phyloP scores from a whole-genome alignment of 2,113 vertebrate species.

The Scopus umbretta region DNA sequence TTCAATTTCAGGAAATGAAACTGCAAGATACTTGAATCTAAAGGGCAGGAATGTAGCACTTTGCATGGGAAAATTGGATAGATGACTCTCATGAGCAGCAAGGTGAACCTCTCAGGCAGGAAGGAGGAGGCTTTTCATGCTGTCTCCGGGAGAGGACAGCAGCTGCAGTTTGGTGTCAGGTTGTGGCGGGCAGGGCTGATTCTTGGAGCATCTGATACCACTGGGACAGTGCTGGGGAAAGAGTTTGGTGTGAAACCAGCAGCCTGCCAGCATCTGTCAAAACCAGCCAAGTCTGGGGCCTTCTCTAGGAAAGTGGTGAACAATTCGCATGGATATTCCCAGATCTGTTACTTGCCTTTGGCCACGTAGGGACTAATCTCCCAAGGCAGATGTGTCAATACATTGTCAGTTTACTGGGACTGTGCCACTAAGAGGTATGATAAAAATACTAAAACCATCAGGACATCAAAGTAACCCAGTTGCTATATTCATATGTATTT shows the following conservation, averaged over 20 bases:
- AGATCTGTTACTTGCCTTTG: not conserved
- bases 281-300: not conserved
- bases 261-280: not conserved
- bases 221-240: not conserved
- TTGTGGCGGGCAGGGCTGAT: not conserved
- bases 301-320: not conserved
- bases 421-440: not conserved
- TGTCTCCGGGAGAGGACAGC: not conserved
- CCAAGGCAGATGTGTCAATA: not conserved
- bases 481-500: not conserved
- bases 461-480: not conserved
- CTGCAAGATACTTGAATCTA: not conserved
- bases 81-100: not conserved
- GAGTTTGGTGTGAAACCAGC: not conserved
- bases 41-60: not conserved
- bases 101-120: not conserved
- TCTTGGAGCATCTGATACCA: not conserved
- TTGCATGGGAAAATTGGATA: not conserved
- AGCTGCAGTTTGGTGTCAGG: not conserved
- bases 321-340: not conserved
- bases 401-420: not conserved
- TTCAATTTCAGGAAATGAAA: not conserved
- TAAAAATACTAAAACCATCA: not conserved
- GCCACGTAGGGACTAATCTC: not conserved
- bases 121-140: rapidly evolving